These are phyloP conservation scores for Mactromeris polynyma DNA, from an alignment of 2,888 invertebrate genomes.

Conservation along the genomic window DNA sequence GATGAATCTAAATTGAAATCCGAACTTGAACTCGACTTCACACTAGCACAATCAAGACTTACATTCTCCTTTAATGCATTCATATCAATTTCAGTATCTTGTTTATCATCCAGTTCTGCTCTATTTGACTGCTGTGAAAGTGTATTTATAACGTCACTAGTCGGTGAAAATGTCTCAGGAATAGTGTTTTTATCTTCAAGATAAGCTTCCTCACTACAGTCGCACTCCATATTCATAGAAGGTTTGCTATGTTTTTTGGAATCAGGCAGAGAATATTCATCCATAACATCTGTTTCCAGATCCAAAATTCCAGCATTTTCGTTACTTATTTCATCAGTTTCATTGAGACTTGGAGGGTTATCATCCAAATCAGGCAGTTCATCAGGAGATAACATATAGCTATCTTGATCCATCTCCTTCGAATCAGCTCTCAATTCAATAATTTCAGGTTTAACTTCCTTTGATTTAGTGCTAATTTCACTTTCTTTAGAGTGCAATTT, in stretches of 20 bases:
- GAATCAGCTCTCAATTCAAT: slow-evolving; percentile 22
- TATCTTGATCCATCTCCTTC: slow-evolving; percentile 29
- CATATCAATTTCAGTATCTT: background rate
- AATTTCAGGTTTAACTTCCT: slow-evolving; percentile 28
- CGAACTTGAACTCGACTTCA: slow-evolving; percentile 32
- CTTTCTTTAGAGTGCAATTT: background rate
- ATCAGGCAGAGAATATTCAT: background rate
- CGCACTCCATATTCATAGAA: background rate
- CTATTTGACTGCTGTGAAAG: slow-evolving; percentile 14
- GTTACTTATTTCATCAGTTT: background rate
- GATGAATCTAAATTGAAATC: slow-evolving; percentile 50
- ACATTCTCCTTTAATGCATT: background rate
- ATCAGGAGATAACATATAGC: slow-evolving; percentile 6
- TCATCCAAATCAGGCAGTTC: slow-evolving; percentile 37
- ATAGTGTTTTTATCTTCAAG: slow-evolving; percentile 15
- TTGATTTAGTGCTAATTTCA: background rate
- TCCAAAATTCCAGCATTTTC: background rate
- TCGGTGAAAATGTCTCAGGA: slow-evolving; percentile 16
- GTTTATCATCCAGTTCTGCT: background rate
- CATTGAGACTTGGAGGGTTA: background rate
- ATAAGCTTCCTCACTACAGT: background rate
- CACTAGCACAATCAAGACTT: slow-evolving; percentile 11
- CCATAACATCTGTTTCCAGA: background rate
- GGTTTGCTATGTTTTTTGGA: background rate
- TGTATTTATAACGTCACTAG: background rate